These are phyloP conservation scores for Halcyon senegalensis DNA, from an alignment of 2,113 vertebrate species.

Conservation along the genomic window DNA sequence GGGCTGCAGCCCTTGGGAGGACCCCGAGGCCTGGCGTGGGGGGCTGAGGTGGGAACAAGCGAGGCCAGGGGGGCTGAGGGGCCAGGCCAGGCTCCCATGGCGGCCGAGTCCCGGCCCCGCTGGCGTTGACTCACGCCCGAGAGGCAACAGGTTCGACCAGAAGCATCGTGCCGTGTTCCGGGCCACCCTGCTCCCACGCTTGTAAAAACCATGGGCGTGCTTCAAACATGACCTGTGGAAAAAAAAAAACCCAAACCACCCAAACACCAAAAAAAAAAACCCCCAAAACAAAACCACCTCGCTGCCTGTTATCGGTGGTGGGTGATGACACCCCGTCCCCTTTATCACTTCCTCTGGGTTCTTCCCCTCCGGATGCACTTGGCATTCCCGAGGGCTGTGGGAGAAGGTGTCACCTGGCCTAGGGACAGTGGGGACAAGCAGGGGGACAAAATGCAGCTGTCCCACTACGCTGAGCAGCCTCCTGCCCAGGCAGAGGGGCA, in stretches of 20 bases:
- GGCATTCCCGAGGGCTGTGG: background rate
- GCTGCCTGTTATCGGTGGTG: background rate
- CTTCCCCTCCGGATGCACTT: background rate
- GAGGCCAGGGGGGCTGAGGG: background rate
- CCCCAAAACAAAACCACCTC: background rate
- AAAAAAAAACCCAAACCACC: background rate
- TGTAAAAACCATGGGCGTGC: conserved; percentile 44
- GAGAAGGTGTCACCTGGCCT: background rate
- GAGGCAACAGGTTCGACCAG: conserved; percentile 72
- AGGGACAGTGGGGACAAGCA: background rate
- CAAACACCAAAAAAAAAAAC: no score
- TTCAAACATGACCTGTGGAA: conserved; percentile 46
- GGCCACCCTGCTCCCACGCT: conserved; percentile 66
- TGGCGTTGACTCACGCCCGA: background rate
- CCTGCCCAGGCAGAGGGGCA: background rate
- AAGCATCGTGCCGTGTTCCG: conserved; percentile 28
- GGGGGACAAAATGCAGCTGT: background rate
- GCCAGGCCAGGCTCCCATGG: background rate
- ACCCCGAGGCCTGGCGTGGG: rapidly evolving
- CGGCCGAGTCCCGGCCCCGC: background rate
- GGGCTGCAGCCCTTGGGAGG: background rate
- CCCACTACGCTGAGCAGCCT: background rate
- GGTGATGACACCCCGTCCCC: background rate
- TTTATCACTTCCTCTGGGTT: conserved; percentile 47
- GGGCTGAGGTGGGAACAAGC: rapidly evolving